Percentiles rank a stretch among this genome's conserved stretches.
phyloP scores from a whole-genome alignment of 2,797 vertebrate genomes.

The Cirrhinus molitorella region DNA sequence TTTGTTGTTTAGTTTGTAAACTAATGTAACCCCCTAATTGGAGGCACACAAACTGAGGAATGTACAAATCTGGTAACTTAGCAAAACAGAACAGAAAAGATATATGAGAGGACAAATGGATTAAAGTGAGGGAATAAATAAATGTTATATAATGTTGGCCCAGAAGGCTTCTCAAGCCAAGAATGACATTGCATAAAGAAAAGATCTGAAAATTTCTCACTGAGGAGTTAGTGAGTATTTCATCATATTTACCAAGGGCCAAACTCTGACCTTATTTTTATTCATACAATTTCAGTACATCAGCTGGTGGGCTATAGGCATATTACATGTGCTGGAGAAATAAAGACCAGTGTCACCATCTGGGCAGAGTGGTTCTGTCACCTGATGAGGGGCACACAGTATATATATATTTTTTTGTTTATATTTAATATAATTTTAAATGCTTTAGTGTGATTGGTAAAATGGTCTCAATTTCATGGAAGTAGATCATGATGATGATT shows the following conservation, averaged over 20 bases:
- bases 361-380: not conserved
- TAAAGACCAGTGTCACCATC: not conserved
- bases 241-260: not conserved
- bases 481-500: too few species aligned
- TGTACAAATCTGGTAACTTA: not conserved
- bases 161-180: not conserved
- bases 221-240: not conserved
- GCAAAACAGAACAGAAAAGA: not conserved
- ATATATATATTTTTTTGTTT: not conserved
- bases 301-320: too few species aligned
- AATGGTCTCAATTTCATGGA: too few species aligned
- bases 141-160: not conserved
- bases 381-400: not conserved
- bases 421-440: too few species aligned
- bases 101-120: not conserved
- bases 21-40: not conserved
- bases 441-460: too few species aligned
- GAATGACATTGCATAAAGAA: not conserved
- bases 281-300: not conserved
- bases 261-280: not conserved
- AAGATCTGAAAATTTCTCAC: constrained; percentile 1
- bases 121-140: not conserved
- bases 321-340: not conserved
- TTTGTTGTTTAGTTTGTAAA: not conserved
- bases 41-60: not conserved